Evolutionary conservation across 2,113 vertebrate species (phyloP), one percentile per base, ranked within the genome.

Genomic region (Muscicapa adusta): DNA sequence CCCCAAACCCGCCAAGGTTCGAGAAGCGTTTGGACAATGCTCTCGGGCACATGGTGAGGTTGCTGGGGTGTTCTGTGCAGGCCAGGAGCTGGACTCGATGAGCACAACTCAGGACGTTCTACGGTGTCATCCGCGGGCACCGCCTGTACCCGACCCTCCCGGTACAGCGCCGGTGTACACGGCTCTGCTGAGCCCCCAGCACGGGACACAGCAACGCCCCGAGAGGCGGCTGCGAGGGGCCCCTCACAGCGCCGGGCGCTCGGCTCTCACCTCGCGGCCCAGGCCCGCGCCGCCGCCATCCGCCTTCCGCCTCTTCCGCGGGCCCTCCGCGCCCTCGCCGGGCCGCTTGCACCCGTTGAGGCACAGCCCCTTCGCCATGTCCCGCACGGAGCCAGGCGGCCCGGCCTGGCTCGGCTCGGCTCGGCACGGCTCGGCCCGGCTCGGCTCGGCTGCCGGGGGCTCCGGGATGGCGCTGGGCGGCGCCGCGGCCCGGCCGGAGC

Each of bases 141-240:
- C 2, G 14, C 1, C 40, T 26, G 20, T 1, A 24, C 9, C 25
- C 31, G 20, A 8, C 5, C 12, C 47, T 19, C n/a, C 11, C 3
- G 13, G 12, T 0, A 5, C 26, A 1, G 31, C 2, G 38, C 8
- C 12, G 9, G 18, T 2, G 26, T 8, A 3, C 65, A 0, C 6
- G 16, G 14, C 18, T 29, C 11, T 26, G 34, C 14, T 0, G 56
- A 45, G 29, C 18, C 1, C n/a, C 57, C 82, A 14, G 1, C 2
- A 22, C 1, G 54, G n/a, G 54, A 18, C 73, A 14, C 84, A 31
- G 65, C n/a, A 48, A 3, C 34, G 14, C 24, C 9, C 58, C 26
- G 51, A 15, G 29, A 12, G 36, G 50, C 5, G 63, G 57, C 72
- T 10, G 22, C 1, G 1, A 8, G 42, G 63, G 34, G 9, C 57